phyloP scores from a whole-genome alignment of 1,140 invertebrate species.

The Drosophila nigrodunni region DNA sequence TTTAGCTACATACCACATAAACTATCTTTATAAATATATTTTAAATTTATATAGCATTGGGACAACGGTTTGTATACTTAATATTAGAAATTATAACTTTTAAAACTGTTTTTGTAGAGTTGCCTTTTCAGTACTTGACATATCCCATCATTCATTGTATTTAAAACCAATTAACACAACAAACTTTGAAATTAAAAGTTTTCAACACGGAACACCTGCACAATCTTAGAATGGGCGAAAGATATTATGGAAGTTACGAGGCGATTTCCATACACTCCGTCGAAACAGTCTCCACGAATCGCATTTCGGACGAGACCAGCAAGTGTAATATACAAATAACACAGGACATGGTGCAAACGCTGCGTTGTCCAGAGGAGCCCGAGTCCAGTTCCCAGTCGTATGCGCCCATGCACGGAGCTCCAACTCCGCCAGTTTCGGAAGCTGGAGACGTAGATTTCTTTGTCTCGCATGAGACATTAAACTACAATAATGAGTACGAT shows the following conservation, averaged over 20 bases:
- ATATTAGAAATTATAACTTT: too few relatives aligned
- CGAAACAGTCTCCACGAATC: not conserved
- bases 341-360: slow-evolving; percentile 14
- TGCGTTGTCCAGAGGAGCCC: not conserved
- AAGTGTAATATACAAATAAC: not conserved
- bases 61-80: too few relatives aligned
- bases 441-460: not conserved
- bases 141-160: not conserved
- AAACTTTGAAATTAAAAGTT: not conserved
- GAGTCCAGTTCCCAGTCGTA: not conserved
- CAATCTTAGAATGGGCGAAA: slow-evolving; percentile 1
- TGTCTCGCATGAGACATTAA: not conserved
- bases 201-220: not conserved
- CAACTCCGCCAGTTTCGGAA: slow-evolving; percentile 12
- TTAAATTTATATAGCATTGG: too few relatives aligned
- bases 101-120: not conserved
- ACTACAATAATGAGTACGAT: not conserved
- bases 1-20: too few relatives aligned
- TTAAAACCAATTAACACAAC: not conserved
- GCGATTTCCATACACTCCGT: slow-evolving; percentile 27
- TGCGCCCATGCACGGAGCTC: not conserved
- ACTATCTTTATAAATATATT: too few relatives aligned
- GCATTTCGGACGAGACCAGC: not conserved
- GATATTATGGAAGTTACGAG: slow-evolving; percentile 3
- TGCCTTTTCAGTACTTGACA: slow-evolving; percentile 4